These are phyloP conservation scores for Lagenorhynchus albirostris DNA, from an alignment of 2,113 vertebrate species.

Conservation along the genomic window DNA sequence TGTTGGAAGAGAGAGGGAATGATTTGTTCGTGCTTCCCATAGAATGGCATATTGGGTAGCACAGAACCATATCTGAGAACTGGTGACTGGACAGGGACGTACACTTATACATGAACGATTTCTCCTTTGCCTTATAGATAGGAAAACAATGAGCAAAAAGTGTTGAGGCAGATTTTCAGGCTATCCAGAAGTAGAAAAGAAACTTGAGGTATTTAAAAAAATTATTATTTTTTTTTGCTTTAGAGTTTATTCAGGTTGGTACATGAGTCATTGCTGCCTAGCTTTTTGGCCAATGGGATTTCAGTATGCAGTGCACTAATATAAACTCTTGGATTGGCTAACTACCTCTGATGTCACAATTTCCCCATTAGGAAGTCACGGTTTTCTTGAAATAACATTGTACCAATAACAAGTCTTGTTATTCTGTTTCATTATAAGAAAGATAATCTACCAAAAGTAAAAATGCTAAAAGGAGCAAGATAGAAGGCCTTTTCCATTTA, in stretches of 20 bases:
- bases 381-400: conserved; percentile 59
- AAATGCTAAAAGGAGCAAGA: conserved; percentile 37
- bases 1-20: background rate
- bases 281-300: conserved; percentile 55
- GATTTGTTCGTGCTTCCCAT: background rate
- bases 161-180: background rate
- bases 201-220: background rate
- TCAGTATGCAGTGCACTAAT: background rate
- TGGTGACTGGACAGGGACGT: background rate
- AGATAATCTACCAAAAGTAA: conserved; percentile 36
- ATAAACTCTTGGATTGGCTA: conserved; percentile 52
- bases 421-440: conserved; percentile 54
- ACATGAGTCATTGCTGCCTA: background rate
- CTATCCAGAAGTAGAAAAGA: background rate
- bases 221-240: background rate
- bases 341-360: conserved; percentile 57
- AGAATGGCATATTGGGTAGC: background rate
- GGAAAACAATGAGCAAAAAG: background rate
- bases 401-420: conserved; percentile 25
- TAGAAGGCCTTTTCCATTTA: background rate
- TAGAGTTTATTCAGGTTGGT: background rate
- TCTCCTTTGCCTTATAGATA: background rate
- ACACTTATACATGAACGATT: background rate
- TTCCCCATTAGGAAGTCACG: conserved; percentile 50
- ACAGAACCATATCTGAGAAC: background rate